Evolutionary conservation across 2,113 vertebrate genomes (phyloP).

Genomic region (Etheostoma spectabile): DNA sequence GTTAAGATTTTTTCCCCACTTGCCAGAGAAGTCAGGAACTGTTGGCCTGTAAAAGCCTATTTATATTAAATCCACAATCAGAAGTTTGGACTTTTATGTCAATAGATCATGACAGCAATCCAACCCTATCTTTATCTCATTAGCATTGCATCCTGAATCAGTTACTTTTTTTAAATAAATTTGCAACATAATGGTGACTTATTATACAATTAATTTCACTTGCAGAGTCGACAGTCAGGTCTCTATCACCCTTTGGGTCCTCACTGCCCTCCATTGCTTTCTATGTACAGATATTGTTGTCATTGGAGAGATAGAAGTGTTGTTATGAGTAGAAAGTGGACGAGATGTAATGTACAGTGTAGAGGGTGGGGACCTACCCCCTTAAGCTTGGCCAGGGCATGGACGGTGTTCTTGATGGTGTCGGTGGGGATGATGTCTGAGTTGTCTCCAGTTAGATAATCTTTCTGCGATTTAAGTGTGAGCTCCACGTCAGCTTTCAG

Average conservation of each 20-base stretch:
- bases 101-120: background rate
- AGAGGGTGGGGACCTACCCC: constrained; percentile 84
- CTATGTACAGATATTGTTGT: background rate
- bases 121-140: background rate
- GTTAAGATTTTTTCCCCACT: background rate
- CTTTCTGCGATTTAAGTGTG: constrained; percentile 88
- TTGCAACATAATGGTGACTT: background rate
- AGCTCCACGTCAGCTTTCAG: constrained; percentile 90
- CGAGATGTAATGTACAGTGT: background rate
- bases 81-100: background rate
- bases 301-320: background rate
- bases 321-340: background rate
- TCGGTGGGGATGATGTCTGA: constrained; percentile 95
- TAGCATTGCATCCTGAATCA: background rate
- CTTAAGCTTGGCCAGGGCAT: constrained; percentile 91
- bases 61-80: background rate
- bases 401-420: constrained; percentile 96
- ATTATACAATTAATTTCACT: background rate
- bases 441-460: constrained; percentile 92
- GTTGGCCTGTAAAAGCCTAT: background rate
- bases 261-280: background rate
- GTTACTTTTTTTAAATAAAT: background rate
- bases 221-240: background rate
- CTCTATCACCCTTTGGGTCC: background rate
- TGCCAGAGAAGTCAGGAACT: background rate